Evolutionary conservation across 2,888 invertebrate genomes (phyloP).

Genomic region (Drosophila buzzatii): DNA sequence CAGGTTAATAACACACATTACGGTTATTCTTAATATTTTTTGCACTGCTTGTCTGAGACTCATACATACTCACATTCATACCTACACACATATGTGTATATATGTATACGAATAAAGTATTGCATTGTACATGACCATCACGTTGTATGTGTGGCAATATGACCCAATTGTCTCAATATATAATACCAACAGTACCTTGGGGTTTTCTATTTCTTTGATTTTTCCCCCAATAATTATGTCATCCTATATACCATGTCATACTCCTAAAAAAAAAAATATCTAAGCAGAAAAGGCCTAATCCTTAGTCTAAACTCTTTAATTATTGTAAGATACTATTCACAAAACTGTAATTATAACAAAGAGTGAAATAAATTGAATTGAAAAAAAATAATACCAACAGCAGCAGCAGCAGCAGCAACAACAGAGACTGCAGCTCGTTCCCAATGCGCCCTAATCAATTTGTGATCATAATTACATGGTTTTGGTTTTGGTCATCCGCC

Average conservation of each 20-base stretch:
- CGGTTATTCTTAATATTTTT: not conserved
- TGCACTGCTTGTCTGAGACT: not conserved
- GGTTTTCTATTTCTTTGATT: no score
- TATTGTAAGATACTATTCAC: no score
- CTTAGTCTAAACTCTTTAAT: no score
- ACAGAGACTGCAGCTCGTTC: not conserved
- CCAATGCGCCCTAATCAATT: conserved; percentile 63
- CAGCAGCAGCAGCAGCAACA: not conserved
- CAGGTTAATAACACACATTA: not conserved
- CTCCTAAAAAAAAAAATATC: no score
- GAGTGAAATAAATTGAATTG: no score
- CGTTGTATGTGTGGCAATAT: not conserved
- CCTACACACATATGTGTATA: no score
- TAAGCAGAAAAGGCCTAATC: no score
- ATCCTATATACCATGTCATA: no score
- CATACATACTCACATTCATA: no score
- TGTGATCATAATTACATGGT: conserved; percentile 73
- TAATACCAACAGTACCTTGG: not conserved
- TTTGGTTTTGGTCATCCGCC: conserved; percentile 47
- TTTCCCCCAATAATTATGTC: no score
- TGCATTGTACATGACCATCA: not conserved
- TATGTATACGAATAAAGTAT: not conserved
- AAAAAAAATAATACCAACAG: not conserved
- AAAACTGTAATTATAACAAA: no score
- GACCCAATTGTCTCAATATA: conserved; percentile 14